These are phyloP conservation scores for Oligia latruncula DNA, from an alignment of 2,888 invertebrate genomes.

Conservation along the genomic window DNA sequence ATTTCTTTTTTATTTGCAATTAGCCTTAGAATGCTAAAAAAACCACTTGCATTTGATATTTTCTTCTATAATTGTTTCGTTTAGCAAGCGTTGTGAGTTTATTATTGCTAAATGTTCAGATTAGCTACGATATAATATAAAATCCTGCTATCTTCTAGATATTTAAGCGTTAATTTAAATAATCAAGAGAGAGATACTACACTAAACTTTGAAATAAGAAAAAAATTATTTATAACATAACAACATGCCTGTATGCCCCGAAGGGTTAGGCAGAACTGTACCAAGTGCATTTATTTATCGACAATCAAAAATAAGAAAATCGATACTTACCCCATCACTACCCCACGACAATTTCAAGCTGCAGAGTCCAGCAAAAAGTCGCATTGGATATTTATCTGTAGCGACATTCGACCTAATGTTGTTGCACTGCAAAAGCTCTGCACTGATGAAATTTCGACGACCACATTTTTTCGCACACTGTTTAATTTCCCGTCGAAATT, in stretches of 20 bases:
- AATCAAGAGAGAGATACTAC: not conserved
- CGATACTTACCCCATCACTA: conserved; percentile 69
- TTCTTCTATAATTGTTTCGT: not conserved
- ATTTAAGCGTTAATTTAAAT: not conserved
- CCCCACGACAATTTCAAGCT: conserved; percentile 74
- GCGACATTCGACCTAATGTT: conserved; percentile 75
- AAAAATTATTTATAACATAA: not conserved
- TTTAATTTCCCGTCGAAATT: conserved; percentile 63
- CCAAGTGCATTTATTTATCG: conserved; percentile 45
- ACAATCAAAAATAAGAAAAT: conserved; percentile 1
- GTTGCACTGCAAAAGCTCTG: conserved; percentile 70
- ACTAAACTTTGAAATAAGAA: not conserved
- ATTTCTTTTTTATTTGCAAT: conserved; percentile 67
- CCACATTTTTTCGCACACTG: conserved; percentile 66
- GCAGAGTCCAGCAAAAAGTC: conserved; percentile 81
- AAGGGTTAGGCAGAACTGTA: not conserved
- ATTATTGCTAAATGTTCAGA: conserved; percentile 2
- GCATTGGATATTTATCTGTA: conserved; percentile 86
- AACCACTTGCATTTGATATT: not conserved
- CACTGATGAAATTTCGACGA: conserved; percentile 83
- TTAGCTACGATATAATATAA: not conserved
- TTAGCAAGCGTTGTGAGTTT: not conserved
- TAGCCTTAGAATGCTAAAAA: conserved; percentile 45
- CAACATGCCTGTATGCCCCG: not conserved
- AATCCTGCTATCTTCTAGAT: not conserved